Base-by-base conservation (phyloP, 1,140 invertebrate species). In the Harlomillsia oculata region DNA sequence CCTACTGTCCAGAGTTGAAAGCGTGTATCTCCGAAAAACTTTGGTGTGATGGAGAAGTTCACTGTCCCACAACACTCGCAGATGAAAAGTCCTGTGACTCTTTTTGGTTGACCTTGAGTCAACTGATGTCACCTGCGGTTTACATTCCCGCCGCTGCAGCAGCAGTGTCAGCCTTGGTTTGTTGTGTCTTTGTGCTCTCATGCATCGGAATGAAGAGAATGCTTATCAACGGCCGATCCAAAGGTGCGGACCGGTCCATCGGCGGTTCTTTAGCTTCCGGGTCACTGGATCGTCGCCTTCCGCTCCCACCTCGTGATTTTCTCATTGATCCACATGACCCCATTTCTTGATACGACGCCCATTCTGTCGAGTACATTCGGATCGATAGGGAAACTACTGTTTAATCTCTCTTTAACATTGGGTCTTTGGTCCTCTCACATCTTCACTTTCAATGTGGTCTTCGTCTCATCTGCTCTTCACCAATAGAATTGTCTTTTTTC, bases 321-420 rank as follows among this genome's bases (percentile, higher is more conserved):
- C n/a, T n/a, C 63, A 75, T 78, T 62, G 79, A 77, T 66, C 75
- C 76, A 1, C 67, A 69, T 36, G 68, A 67, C 46, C 70, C 71
- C 13, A 72, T 74, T 69, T 88, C 85, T 81, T 87, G 86, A 81
- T 84, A 86, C 66, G 80, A 65, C 54, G 53, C 83, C 72, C 83
- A 84, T 73, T 85, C 83, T 77, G 85, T 89, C 76, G 86, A 89
- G 70, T 88, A 85, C 70, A 88, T 88, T 68, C 84, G 87, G 74
- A 84, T 88, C 71, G 86, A 89, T 76, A 81, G 85, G 69, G 85
- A 88, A 74, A 88, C 85, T 66, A 88, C 85, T 60, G 86, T 89
- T 25, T 57, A 25, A 57, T 28, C 9, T 48, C 23, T 48, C n/a
- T n/a, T n/a, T n/a, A n/a, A n/a, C n/a, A n/a, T n/a, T n/a, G n/a